phyloP scores from a whole-genome alignment of 2,888 invertebrate species.

The Melieria crassipennis region DNA sequence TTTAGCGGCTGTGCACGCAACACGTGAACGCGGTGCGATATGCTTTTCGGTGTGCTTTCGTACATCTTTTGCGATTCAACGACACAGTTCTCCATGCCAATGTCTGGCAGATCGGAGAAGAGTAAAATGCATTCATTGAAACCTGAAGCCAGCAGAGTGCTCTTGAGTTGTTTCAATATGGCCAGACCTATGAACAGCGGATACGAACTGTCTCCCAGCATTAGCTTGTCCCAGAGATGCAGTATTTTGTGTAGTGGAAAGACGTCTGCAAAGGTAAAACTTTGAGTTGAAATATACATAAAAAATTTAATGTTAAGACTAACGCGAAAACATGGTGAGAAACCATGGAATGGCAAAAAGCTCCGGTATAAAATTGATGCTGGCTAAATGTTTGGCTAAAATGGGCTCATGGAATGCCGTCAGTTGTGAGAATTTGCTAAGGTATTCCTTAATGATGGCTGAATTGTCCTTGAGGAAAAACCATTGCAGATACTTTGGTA shows the following conservation, averaged over 20 bases:
- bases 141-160: slow-evolving; percentile 84
- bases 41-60: slow-evolving; percentile 83
- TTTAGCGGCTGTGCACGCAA: slow-evolving; percentile 62
- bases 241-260: slow-evolving; percentile 98
- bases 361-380: slow-evolving; percentile 95
- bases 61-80: slow-evolving; percentile 86
- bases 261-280: slow-evolving; percentile 75
- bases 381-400: slow-evolving; percentile 88
- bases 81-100: slow-evolving; percentile 94
- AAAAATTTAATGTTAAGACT: slow-evolving; percentile 64
- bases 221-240: slow-evolving; percentile 96
- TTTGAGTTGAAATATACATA: neutral
- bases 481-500: slow-evolving; percentile 95
- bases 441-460: slow-evolving; percentile 94
- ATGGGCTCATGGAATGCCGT: slow-evolving; percentile 95
- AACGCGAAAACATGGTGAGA: slow-evolving; percentile 97
- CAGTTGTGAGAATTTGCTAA: slow-evolving; percentile 95
- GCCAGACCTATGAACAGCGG: slow-evolving; percentile 95
- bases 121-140: slow-evolving; percentile 98
- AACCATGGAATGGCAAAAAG: slow-evolving; percentile 99
- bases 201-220: slow-evolving; percentile 92
- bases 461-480: slow-evolving; percentile 98
- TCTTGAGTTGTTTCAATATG: slow-evolving; percentile 87
- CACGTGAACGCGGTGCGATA: slow-evolving; percentile 85
- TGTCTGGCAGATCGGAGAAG: slow-evolving; percentile 98